phyloP scores from a whole-genome alignment of 1,140 invertebrate genomes.

The Bombus balteatus region DNA sequence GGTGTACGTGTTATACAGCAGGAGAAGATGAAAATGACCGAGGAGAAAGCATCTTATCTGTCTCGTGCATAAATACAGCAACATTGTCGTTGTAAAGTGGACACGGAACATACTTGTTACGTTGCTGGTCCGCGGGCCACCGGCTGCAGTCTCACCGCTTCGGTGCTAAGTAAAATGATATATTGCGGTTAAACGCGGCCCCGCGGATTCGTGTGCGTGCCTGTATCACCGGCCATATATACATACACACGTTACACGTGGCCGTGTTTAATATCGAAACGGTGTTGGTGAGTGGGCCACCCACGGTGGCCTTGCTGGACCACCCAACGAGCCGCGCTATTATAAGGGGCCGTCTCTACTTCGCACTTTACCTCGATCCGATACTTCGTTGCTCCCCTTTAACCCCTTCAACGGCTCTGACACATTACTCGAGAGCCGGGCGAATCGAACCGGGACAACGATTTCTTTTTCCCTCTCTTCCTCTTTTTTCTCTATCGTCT shows the following conservation, averaged over 20 bases:
- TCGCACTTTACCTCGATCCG: conserved; percentile 68
- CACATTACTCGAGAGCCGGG: conserved; percentile 38
- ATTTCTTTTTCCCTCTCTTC: not conserved
- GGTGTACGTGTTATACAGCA: not conserved
- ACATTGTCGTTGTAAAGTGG: conserved; percentile 44
- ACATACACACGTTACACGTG: conserved; percentile 56
- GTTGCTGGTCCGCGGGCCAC: conserved; percentile 36
- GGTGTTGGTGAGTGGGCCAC: conserved; percentile 76
- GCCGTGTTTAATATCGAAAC: conserved; percentile 78
- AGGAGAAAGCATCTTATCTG: conserved; percentile 27
- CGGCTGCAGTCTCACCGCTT: conserved; percentile 35
- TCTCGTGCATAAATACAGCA: conserved; percentile 41
- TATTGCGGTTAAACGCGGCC: conserved; percentile 65
- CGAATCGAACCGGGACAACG: conserved; percentile 31
- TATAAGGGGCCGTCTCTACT: conserved; percentile 68
- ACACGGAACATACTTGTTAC: conserved; percentile 53
- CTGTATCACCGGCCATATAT: conserved; percentile 60
- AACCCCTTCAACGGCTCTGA: conserved; percentile 67
- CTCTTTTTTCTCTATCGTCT: too few species aligned
- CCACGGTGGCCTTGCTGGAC: conserved; percentile 61
- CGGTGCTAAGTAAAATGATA: conserved; percentile 70
- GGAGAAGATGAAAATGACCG: not conserved
- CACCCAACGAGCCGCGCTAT: conserved; percentile 68
- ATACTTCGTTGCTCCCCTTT: conserved; percentile 60
- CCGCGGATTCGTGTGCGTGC: conserved; percentile 41